Percentiles rank a stretch among this genome's conserved stretches.
Evolutionary conservation across 2,888 invertebrate genomes (phyloP).

Genomic region (Andrena dorsata): DNA sequence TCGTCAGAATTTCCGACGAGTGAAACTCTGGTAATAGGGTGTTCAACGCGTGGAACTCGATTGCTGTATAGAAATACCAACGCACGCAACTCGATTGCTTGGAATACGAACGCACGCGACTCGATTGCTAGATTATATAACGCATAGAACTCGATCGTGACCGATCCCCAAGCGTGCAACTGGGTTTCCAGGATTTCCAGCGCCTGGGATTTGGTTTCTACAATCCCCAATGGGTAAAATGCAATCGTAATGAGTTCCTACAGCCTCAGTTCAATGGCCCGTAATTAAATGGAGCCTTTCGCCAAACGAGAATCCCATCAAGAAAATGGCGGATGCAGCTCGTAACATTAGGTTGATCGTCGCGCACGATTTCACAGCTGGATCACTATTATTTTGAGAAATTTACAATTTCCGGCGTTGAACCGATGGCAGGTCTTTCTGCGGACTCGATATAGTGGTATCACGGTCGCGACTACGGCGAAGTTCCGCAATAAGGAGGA

Average conservation of each 20-base stretch:
- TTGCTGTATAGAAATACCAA: neutral
- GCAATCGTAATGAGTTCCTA: neutral
- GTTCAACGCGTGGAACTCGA: slow-evolving; percentile 5
- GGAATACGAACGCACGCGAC: neutral
- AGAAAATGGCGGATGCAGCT: neutral
- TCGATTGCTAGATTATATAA: neutral
- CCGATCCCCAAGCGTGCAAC: neutral
- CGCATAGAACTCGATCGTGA: neutral
- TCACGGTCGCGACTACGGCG: slow-evolving; percentile 21
- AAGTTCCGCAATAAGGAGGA: slow-evolving; percentile 56
- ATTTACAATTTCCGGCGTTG: slow-evolving; percentile 42
- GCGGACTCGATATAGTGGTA: slow-evolving; percentile 35
- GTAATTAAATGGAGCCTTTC: neutral
- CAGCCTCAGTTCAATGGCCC: neutral
- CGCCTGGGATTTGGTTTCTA: neutral
- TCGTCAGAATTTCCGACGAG: neutral
- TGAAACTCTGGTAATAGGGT: neutral
- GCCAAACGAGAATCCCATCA: neutral
- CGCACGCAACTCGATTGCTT: neutral
- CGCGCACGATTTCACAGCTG: slow-evolving; percentile 1
- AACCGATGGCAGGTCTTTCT: slow-evolving; percentile 30
- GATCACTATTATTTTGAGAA: slow-evolving; percentile 11
- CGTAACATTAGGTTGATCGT: neutral
- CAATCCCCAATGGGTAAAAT: neutral
- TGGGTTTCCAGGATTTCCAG: neutral